Conservation (phyloP, 2,888 invertebrate species). For the Melieria crassipennis region DNA sequence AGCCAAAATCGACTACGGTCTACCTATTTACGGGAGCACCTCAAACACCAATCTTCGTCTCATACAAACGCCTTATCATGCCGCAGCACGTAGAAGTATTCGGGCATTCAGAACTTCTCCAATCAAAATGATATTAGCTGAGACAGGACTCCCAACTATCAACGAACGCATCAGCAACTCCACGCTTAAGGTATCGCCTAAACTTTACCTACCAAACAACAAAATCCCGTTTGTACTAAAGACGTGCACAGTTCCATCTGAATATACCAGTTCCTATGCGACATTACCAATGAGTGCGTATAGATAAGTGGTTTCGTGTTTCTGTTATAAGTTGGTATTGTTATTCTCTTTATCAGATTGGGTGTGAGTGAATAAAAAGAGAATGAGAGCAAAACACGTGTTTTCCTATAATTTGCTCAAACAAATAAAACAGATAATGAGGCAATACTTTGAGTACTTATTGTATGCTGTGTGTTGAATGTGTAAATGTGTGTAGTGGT, state of each 20-base stretch:
- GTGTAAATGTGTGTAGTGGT: background rate
- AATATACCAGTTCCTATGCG: slow-evolving; percentile 1
- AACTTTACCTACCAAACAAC: background rate
- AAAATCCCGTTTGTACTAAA: slow-evolving; percentile 2
- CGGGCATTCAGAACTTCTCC: slow-evolving; percentile 4
- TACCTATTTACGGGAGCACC: background rate
- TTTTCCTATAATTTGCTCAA: background rate
- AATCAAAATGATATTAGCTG: background rate
- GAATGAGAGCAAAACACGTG: slow-evolving; percentile 4
- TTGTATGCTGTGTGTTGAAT: background rate
- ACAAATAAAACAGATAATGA: background rate
- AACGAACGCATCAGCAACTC: background rate
- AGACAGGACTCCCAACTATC: background rate
- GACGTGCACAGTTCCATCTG: slow-evolving; percentile 6
- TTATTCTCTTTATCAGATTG: background rate
- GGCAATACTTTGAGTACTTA: slow-evolving; percentile 3
- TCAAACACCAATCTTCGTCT: background rate
- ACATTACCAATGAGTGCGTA: background rate
- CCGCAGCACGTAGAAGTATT: slow-evolving; percentile 2
- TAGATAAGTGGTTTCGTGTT: background rate
- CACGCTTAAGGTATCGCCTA: background rate
- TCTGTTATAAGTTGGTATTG: slow-evolving; percentile 8
- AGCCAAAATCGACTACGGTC: slow-evolving; percentile 2
- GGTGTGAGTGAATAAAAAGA: slow-evolving; percentile 2
- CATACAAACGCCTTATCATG: background rate